phyloP scores from a whole-genome alignment of 1,140 invertebrate species.

The Leucophenga varia region DNA sequence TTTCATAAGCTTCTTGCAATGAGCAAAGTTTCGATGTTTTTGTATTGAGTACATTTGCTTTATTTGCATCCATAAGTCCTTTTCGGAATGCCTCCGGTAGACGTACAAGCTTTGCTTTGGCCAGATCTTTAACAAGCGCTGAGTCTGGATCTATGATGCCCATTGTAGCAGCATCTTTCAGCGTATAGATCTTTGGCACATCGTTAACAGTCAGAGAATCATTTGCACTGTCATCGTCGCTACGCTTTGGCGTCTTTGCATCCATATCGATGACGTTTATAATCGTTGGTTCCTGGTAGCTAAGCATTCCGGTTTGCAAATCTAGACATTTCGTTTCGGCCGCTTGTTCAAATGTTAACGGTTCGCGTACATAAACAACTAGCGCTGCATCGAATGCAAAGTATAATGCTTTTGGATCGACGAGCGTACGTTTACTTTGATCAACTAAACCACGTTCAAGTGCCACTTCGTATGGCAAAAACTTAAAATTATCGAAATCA shows the following conservation, averaged over 20 bases:
- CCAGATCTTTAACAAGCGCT: slow-evolving; percentile 82
- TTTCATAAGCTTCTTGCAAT: slow-evolving; percentile 73
- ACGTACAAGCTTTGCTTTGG: slow-evolving; percentile 78
- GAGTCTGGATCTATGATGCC: slow-evolving; percentile 86
- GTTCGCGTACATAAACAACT: slow-evolving; percentile 70
- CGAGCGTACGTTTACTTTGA: slow-evolving; percentile 62
- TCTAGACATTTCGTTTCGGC: slow-evolving; percentile 73
- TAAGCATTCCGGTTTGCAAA: slow-evolving; percentile 71
- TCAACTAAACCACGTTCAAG: slow-evolving; percentile 73
- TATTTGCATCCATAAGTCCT: slow-evolving; percentile 84
- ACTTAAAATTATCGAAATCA: slow-evolving; percentile 73
- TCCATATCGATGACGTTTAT: slow-evolving; percentile 2
- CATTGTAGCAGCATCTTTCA: slow-evolving; percentile 80
- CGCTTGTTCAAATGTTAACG: slow-evolving; percentile 75
- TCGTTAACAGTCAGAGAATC: slow-evolving; percentile 38
- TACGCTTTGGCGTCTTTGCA: slow-evolving; percentile 4
- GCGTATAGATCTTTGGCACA: slow-evolving; percentile 64
- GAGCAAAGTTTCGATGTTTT: slow-evolving; percentile 77
- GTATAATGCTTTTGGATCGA: slow-evolving; percentile 63
- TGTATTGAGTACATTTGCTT: slow-evolving; percentile 80
- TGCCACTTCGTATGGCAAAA: slow-evolving; percentile 70
- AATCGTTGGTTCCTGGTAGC: slow-evolving; percentile 65
- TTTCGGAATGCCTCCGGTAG: slow-evolving; percentile 82
- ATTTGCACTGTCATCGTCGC: slow-evolving; percentile 30
- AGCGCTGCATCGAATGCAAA: slow-evolving; percentile 74